Percentiles rank a stretch among this genome's conserved stretches.
Evolutionary conservation across 92 coral and sea anemone genomes (phyloP).

Genomic region (Bergia sp.): DNA sequence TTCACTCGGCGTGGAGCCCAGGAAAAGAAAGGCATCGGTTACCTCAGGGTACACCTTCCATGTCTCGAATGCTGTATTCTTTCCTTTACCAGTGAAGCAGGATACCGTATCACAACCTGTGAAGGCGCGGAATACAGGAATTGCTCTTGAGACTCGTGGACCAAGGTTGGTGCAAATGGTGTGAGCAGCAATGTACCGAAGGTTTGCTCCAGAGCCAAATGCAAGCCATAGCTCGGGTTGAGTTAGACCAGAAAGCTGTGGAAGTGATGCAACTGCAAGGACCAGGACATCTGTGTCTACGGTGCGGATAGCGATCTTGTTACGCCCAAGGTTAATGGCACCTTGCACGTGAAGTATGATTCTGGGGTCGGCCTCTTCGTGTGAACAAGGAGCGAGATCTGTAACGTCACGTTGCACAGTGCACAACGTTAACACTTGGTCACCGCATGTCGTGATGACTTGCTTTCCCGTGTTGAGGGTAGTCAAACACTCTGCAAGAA

Average conservation of each 20-base stretch:
- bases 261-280: neutral
- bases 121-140: neutral
- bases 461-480: constrained; percentile 45
- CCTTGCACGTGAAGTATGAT: neutral
- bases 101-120: constrained; percentile 26
- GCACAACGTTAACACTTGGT: constrained; percentile 31
- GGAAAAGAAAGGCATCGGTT: neutral
- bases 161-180: neutral
- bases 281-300: neutral
- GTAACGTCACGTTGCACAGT: neutral
- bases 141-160: neutral
- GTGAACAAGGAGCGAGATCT: too few species aligned
- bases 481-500: constrained; percentile 52
- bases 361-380: neutral
- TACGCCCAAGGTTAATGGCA: neutral
- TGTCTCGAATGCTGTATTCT: neutral
- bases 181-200: neutral
- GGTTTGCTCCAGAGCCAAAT: neutral
- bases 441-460: constrained; percentile 52
- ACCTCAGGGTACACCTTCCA: neutral
- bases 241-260: neutral
- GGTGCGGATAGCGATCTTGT: neutral
- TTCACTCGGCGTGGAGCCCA: too few species aligned
- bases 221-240: neutral
- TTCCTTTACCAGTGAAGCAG: neutral